Base-by-base conservation (phyloP, 2,888 invertebrate genomes). In the Lithodes maja region DNA sequence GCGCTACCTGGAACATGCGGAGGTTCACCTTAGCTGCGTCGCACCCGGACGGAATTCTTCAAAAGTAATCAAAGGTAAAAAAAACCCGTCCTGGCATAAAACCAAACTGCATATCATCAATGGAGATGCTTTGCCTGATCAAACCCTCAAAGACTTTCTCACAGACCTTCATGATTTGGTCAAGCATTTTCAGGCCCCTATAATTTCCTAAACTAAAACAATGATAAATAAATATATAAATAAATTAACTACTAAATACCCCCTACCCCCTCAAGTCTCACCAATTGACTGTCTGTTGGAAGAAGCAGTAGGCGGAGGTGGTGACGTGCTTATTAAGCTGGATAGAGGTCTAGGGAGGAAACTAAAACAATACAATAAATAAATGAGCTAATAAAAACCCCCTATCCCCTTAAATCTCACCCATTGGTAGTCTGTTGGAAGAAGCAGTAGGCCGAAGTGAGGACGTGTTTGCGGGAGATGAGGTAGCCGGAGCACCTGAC, bases 401-500 rank as follows among this genome's bases (percentile, higher is more conserved):
- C 54, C 33, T 33, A 33, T 33, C 33, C 33, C 33, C 33, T 33
- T 33, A 33, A 33, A 33, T 33, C 33, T 77, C 12, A 85, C 85
- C 85, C 85, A 1, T 54, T 75, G 3, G 85, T 77, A 7, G 85
- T 61, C 33, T 77, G 52, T 49, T 85, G 85, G 61, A 54, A 78
- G 85, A 85, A 85, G 17, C 77, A 50, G 55, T 49, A 85, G 5
- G 85, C 85, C 3, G 77, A 0, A 15, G 85, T 85, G 50, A 61
- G 1, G 9, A 85, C 50, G 54, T 85, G 85, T 15, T 12, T 78
- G 17, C 85, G 55, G 3, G 85, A 85, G 54, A 85, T 85, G 15
- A 85, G 85, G 75, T 49, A 61, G 15, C 85, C 85, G 3, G 85
- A 77, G 15, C 78, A 75, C 55, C 85, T 75, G 61, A 85, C 78